phyloP scores from a whole-genome alignment of 37 sponge, comb jelly and placozoan species.

The Hormiphora californensis region DNA sequence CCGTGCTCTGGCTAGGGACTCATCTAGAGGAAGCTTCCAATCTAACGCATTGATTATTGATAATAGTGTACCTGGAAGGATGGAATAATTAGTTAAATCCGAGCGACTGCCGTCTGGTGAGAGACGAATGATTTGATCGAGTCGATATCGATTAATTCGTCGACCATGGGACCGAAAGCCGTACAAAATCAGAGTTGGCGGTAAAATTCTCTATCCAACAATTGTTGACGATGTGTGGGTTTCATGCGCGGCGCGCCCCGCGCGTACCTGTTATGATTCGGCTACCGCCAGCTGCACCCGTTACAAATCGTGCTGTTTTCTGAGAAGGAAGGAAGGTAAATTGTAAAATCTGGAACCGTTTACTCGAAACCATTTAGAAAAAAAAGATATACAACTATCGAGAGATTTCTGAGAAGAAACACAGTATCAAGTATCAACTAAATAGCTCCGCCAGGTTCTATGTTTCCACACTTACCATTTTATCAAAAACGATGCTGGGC shows the following conservation, averaged over 20 bases:
- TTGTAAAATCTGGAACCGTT: not conserved
- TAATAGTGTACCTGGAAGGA: not conserved
- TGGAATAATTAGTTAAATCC: not conserved
- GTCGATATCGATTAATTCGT: not conserved
- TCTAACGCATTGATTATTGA: constrained; percentile 27
- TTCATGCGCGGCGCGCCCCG: no score
- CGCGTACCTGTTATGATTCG: constrained; percentile 1
- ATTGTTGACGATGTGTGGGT: no score
- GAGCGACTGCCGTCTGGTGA: not conserved
- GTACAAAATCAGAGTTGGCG: not conserved
- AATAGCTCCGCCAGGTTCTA: no score
- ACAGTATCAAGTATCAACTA: no score
- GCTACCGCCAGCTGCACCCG: constrained; percentile 23
- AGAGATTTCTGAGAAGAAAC: no score
- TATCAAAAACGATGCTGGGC: constrained; percentile 64
- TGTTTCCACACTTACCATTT: not conserved
- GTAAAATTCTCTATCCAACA: no score
- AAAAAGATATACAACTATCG: no score
- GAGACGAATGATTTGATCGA: not conserved
- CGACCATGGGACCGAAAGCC: not conserved
- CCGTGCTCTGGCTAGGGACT: not conserved
- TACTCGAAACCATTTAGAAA: no score
- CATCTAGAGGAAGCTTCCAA: not conserved
- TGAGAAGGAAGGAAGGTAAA: not conserved
- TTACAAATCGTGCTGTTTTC: not conserved